Percentiles rank a stretch among this genome's conserved stretches.
Evolutionary conservation across 1,140 invertebrate genomes (phyloP).

Genomic region (Diorhabda carinulata): DNA sequence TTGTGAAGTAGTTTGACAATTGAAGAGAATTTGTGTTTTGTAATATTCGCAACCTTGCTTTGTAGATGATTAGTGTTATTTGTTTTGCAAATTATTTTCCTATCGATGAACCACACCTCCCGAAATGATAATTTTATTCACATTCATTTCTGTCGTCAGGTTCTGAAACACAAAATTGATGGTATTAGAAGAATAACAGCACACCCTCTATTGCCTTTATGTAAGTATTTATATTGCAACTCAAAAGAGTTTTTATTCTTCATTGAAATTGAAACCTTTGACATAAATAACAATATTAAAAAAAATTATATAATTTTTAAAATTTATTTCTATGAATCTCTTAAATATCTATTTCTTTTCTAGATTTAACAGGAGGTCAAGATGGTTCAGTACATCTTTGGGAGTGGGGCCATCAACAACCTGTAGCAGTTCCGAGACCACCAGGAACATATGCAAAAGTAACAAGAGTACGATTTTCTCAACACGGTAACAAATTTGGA

Average conservation of each 20-base stretch:
- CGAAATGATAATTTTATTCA: too few relatives aligned
- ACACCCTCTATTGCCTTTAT: conserved; percentile 90
- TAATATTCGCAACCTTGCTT: too few relatives aligned
- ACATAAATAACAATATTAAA: conserved; percentile 16
- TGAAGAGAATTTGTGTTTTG: too few relatives aligned
- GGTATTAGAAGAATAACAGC: conserved; percentile 93
- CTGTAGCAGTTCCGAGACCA: conserved; percentile 83
- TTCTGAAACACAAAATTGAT: conserved; percentile 83
- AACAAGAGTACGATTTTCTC: conserved; percentile 88
- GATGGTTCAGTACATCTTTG: conserved; percentile 96
- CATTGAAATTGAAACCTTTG: too few relatives aligned
- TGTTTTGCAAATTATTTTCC: too few relatives aligned
- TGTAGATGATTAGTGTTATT: too few relatives aligned
- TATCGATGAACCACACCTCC: too few relatives aligned
- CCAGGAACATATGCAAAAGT: conserved; percentile 91
- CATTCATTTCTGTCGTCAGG: conserved; percentile 52
- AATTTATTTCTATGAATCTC: background rate
- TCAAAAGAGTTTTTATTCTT: too few relatives aligned
- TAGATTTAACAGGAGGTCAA: conserved; percentile 92
- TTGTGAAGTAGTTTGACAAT: too few relatives aligned
- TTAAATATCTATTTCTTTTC: conserved; percentile 6
- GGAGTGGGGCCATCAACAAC: conserved; percentile 94
- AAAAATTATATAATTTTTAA: conserved; percentile 17
- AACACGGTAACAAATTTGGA: conserved; percentile 98
- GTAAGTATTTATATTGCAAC: conserved; percentile 60